Evolutionary conservation across 2,113 vertebrate genomes (phyloP), one percentile per base, ranked within the genome.

Genomic region (Ornithorhynchus anatinus): DNA sequence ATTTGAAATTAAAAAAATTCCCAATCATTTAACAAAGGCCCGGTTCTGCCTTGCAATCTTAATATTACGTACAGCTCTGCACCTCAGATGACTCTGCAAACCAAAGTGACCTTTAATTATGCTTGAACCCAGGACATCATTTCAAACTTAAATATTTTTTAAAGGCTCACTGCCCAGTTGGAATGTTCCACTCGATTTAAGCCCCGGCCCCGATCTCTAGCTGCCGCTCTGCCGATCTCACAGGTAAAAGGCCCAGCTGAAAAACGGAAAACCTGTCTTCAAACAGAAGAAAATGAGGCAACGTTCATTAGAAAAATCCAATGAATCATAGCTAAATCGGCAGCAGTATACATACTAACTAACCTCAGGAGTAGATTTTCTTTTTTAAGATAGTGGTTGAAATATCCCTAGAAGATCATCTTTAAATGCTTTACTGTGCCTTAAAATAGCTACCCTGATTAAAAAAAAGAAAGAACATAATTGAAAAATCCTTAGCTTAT

Each of bases 401-500:
- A 45, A 84, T 79, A 86, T 83, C 80, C 58, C 60, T 22, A 72
- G 71, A 87, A 89, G 79, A 92, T 88, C 87, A 89, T 85, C 85
- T 88, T 84, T 91, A 84, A 88, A 89, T 90, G 88, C 90, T 93
- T 90, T 88, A 92, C 80, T 82, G 69, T 68, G 76, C 79, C 59
- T 81, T 87, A 86, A 91, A 90, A 92, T 84, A 92, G 85, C 86
- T 84, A 72, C 56, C 64, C 48, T 75, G 82, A 57, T 86, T 74
- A 69, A 14, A 16, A 9, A 36, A 47, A 73, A 36, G 71, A 85
- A 84, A 86, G 89, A 87, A 89, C 84, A 92, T 93, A 87, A 94
- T 94, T 94, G 92, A 63, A 89, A 90, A 93, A 90, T 84, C 88
- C 87, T 92, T 91, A 88, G 86, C 91, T 94, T 95, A 89, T 92